A percentile compares a stretch with the other conserved stretches of the same genome.
Conservation (phyloP, 2,797 vertebrate genomes). For the Hylomyscus alleni region DNA sequence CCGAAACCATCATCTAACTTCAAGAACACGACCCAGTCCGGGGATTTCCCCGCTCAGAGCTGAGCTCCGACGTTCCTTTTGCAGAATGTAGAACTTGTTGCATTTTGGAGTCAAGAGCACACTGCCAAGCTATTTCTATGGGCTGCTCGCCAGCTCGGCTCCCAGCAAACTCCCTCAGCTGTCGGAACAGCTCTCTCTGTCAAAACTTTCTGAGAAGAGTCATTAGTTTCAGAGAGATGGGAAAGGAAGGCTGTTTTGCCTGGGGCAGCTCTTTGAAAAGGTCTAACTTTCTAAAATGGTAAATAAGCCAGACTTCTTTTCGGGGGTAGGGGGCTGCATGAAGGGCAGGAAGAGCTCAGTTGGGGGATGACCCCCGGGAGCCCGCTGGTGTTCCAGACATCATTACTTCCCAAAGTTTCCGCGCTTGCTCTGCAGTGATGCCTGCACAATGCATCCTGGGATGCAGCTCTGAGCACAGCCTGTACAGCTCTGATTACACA, state of each 20-base stretch:
- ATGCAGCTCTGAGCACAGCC: slow-evolving; percentile 24
- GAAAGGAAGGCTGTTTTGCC: slow-evolving; percentile 80
- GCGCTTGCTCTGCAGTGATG: not conserved
- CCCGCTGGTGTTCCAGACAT: slow-evolving; percentile 62
- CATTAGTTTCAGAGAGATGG: slow-evolving; percentile 75
- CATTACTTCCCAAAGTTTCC: slow-evolving; percentile 63
- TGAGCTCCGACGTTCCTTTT: not conserved
- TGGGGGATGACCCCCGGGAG: slow-evolving; percentile 72
- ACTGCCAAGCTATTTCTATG: not conserved
- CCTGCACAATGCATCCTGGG: slow-evolving; percentile 35
- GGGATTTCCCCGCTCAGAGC: not conserved
- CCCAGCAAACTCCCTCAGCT: slow-evolving; percentile 50
- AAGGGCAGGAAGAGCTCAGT: slow-evolving; percentile 55
- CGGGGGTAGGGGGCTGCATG: not conserved
- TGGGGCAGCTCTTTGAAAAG: slow-evolving; percentile 83
- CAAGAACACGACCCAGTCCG: not conserved
- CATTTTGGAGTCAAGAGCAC: not conserved
- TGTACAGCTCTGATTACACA: slow-evolving; percentile 73
- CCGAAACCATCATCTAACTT: not conserved
- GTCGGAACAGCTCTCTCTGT: slow-evolving; percentile 64
- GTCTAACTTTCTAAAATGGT: slow-evolving; percentile 83
- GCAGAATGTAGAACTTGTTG: slow-evolving; percentile 36
- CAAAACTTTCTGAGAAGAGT: slow-evolving; percentile 79
- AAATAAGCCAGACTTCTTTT: slow-evolving; percentile 82
- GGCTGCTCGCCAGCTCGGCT: slow-evolving; percentile 66